Evolutionary conservation across 2,888 invertebrate genomes (phyloP).

Genomic region (Phrixothrix hirtus): DNA sequence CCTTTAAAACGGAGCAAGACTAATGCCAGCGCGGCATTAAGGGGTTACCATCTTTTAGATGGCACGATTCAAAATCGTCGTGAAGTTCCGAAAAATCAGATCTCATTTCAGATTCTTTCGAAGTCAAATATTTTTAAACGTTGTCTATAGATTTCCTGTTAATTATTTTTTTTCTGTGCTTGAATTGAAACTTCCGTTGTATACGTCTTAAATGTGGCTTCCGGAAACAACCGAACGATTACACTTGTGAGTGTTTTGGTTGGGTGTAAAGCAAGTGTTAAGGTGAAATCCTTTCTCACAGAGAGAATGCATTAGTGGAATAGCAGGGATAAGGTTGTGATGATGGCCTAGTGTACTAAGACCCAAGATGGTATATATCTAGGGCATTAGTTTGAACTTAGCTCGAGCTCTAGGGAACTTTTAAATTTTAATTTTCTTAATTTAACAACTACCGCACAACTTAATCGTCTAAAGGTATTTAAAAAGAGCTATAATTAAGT

Average conservation of each 20-base stretch:
- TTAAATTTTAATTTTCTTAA: too few species aligned
- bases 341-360: constrained; percentile 50
- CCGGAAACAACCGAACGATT: constrained; percentile 17
- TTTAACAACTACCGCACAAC: too few species aligned
- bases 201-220: not conserved
- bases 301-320: constrained; percentile 53
- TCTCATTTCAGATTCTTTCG: too few species aligned
- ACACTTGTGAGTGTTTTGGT: constrained; percentile 20
- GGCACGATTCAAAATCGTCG: constrained; percentile 18
- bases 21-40: constrained; percentile 54
- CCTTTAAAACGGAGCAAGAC: constrained; percentile 55
- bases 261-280: constrained; percentile 34
- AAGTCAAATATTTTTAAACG: too few species aligned
- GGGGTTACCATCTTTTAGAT: constrained; percentile 42
- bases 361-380: constrained; percentile 52
- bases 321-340: constrained; percentile 51
- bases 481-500: too few species aligned
- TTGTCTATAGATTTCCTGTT: too few species aligned
- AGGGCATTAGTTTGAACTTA: constrained; percentile 18
- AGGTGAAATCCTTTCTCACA: constrained; percentile 48
- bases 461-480: too few species aligned
- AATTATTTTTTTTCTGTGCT: too few species aligned
- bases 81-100: constrained; percentile 13
- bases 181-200: too few species aligned
- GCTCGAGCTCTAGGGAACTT: too few species aligned